Evolutionary conservation across 1,140 invertebrate genomes (phyloP).

Genomic region (Hyles euphorbiae): DNA sequence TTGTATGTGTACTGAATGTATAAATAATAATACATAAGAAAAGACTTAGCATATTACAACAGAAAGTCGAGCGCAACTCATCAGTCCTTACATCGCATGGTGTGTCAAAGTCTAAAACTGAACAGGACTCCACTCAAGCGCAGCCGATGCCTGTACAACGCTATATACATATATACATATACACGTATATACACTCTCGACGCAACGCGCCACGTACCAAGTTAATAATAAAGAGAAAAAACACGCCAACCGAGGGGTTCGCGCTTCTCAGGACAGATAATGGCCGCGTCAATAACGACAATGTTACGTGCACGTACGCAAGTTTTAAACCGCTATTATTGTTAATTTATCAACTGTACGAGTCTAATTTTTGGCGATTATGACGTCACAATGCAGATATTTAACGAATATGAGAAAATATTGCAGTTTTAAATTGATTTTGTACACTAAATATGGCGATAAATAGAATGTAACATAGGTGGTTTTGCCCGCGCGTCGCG

Average conservation of each 20-base stretch:
- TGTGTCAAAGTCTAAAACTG: no score
- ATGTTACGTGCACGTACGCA: constrained; percentile 23
- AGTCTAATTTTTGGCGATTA: constrained; percentile 1
- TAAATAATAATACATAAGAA: no score
- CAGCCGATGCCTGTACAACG: neutral
- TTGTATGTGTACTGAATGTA: no score
- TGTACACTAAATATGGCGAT: constrained; percentile 2
- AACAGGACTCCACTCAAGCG: neutral
- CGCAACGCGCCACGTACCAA: constrained; percentile 8
- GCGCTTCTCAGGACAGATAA: constrained; percentile 43
- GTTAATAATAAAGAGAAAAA: constrained; percentile 69
- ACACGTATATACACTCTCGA: neutral
- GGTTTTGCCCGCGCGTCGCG: constrained; percentile 31
- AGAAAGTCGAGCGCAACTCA: no score
- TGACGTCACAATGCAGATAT: neutral
- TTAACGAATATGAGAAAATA: neutral
- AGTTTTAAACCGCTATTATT: constrained; percentile 14
- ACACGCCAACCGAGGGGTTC: constrained; percentile 54
- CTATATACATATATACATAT: constrained; percentile 4
- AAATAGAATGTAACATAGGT: constrained; percentile 22
- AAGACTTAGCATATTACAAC: no score
- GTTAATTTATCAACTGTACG: neutral
- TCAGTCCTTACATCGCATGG: no score
- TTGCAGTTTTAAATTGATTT: neutral
- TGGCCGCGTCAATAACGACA: constrained; percentile 30